phyloP scores from a whole-genome alignment of 2,888 invertebrate species.

The Polydrusus tereticollis region DNA sequence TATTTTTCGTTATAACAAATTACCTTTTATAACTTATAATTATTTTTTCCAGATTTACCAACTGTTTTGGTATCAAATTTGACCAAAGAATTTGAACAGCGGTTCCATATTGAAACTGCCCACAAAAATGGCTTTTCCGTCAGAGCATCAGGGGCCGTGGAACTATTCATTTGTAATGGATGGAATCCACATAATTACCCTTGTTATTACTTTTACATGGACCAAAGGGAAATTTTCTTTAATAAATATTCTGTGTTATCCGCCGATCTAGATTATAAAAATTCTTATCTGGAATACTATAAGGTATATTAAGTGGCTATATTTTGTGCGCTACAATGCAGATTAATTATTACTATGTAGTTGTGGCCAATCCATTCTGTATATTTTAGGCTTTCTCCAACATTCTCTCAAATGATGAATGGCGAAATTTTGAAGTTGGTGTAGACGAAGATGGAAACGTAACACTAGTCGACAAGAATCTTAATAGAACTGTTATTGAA shows the following conservation, averaged over 20 bases:
- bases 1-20: no score
- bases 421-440: slow-evolving; percentile 60
- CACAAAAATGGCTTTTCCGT: slow-evolving; percentile 60
- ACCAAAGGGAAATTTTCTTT: slow-evolving; percentile 55
- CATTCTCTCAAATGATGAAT: slow-evolving; percentile 60
- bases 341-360: no score
- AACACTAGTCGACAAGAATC: slow-evolving; percentile 56
- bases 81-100: slow-evolving; percentile 56
- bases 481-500: slow-evolving; percentile 57
- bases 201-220: slow-evolving; percentile 61
- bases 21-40: no score
- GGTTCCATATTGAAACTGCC: slow-evolving; percentile 56
- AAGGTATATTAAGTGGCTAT: no score
- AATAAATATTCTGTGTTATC: slow-evolving; percentile 54
- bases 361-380: not conserved
- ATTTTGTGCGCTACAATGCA: no score
- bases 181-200: slow-evolving; percentile 61
- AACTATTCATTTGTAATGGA: slow-evolving; percentile 61
- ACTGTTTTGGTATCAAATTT: slow-evolving; percentile 56
- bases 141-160: slow-evolving; percentile 57
- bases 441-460: slow-evolving; percentile 55
- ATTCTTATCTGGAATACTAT: slow-evolving; percentile 21
- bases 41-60: slow-evolving; percentile 59
- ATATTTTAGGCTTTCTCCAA: slow-evolving; percentile 56
- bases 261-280: slow-evolving; percentile 47